Evolutionary conservation across 2,888 invertebrate genomes (phyloP), one percentile per base, ranked within the genome.

Genomic region (Drosophila phalerata): DNA sequence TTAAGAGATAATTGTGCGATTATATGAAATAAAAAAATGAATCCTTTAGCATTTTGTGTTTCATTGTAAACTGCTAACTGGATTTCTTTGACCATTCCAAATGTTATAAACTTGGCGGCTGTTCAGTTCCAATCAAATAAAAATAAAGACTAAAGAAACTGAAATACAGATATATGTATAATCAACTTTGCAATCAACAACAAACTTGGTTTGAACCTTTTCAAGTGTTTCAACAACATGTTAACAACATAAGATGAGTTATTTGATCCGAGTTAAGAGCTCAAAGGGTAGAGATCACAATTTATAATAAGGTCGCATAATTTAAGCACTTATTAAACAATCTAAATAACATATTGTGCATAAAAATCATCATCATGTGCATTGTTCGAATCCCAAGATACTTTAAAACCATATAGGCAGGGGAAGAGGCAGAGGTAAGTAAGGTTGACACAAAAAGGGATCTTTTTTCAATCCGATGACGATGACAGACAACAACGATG

Each of bases 261-360:
- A 56, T 22, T 47, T 19, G 56, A 56, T 56, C 28, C 1, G 17
- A 38, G 57, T 64, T 55, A 64, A 64, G 51, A 6, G 47, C 32
- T 48, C 38, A 19, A 38, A 40, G 48, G 49, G 28, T 30, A 48
- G 19, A 61, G 60, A 42, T 19, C 34, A 34, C 51, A 43, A 45
- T 17, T 51, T 30, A 30, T 19, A 34, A 30, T 37, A 53, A 38
- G 43, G 38, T 45, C 38, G 32, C 13, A 48, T 17, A 56, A 34
- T 79, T 62, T 68, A 71, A 71, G 84, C 70, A 65, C 67, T 69
- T 86, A 84, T 82, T 86, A 76, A 85, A 79, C 67, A 85, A 70
- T 69, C 79, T 82, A 82, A 82, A 83, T 76, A 76, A 81, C 74
- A 87, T 67, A 75, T 82, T 82, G 66, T 77, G 67, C 65, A 83